Conservation (phyloP, 1,140 invertebrate genomes). For the Drosophila novamexicana region DNA sequence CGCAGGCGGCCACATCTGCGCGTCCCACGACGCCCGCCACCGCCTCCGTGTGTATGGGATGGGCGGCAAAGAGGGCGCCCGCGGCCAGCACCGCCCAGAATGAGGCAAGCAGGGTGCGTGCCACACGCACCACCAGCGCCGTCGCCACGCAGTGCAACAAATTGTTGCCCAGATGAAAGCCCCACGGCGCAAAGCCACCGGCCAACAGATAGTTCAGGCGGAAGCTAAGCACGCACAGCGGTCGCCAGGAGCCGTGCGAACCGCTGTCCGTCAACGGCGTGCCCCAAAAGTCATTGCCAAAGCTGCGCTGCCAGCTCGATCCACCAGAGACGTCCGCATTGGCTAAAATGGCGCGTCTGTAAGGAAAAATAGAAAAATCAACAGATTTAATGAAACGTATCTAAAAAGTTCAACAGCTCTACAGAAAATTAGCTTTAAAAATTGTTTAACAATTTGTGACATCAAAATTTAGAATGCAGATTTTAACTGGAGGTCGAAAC, state of each 20-base stretch:
- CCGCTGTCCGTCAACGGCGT: conserved; percentile 93
- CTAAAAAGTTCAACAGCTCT: not conserved
- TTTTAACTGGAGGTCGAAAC: no score
- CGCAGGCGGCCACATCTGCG: conserved; percentile 96
- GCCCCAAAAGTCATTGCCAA: conserved; percentile 96
- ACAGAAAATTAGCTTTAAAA: no score
- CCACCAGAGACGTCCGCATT: conserved; percentile 93
- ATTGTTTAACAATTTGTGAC: no score
- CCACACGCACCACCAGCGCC: conserved; percentile 90
- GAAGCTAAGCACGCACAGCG: conserved; percentile 96
- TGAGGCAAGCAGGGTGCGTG: conserved; percentile 87
- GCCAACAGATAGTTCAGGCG: conserved; percentile 95
- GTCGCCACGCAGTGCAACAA: conserved; percentile 93
- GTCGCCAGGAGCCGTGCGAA: conserved; percentile 97
- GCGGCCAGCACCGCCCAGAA: conserved; percentile 90
- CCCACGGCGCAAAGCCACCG: conserved; percentile 94
- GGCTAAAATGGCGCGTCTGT: conserved; percentile 94
- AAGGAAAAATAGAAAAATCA: conserved; percentile 33
- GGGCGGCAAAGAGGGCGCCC: conserved; percentile 95
- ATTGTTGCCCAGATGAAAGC: conserved; percentile 96
- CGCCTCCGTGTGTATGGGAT: conserved; percentile 98
- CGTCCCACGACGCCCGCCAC: conserved; percentile 98
- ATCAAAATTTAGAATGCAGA: no score
- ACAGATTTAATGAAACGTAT: no score
- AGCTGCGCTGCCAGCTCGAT: conserved; percentile 88